Conservation (phyloP, 1,140 invertebrate genomes). For the Papilio helenus region DNA sequence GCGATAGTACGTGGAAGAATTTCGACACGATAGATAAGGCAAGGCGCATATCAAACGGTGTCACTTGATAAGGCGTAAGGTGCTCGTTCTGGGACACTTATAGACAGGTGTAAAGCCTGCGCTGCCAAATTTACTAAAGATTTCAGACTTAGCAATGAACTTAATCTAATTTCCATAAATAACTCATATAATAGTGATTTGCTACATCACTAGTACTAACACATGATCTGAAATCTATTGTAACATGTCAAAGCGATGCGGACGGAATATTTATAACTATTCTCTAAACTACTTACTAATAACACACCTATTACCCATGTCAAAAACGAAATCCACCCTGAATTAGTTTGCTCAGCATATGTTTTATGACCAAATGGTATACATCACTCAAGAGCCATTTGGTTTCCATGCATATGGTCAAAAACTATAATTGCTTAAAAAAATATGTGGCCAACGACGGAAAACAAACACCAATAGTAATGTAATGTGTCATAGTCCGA, state of each 20-base stretch:
- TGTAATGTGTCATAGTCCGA: background rate
- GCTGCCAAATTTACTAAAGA: background rate
- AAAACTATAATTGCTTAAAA: background rate
- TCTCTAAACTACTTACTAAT: too few relatives aligned
- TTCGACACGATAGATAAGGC: slow-evolving; percentile 79
- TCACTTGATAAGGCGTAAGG: slow-evolving; percentile 77
- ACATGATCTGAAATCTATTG: background rate
- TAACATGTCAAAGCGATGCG: background rate
- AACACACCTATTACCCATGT: too few relatives aligned
- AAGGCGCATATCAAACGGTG: slow-evolving; percentile 79
- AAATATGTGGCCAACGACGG: background rate
- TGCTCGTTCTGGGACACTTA: slow-evolving; percentile 69
- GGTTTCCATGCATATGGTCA: too few relatives aligned
- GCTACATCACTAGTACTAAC: background rate
- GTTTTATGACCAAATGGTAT: too few relatives aligned
- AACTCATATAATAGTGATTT: background rate
- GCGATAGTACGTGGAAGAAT: slow-evolving; percentile 77
- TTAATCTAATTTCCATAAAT: background rate
- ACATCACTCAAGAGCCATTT: too few relatives aligned
- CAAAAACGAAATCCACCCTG: too few relatives aligned
- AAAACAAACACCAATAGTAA: background rate
- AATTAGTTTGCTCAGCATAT: too few relatives aligned
- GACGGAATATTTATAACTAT: background rate
- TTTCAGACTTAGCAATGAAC: background rate
- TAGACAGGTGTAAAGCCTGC: slow-evolving; percentile 55